Evolutionary conservation across 2,888 invertebrate genomes (phyloP).

Genomic region (Parnassius apollo): DNA sequence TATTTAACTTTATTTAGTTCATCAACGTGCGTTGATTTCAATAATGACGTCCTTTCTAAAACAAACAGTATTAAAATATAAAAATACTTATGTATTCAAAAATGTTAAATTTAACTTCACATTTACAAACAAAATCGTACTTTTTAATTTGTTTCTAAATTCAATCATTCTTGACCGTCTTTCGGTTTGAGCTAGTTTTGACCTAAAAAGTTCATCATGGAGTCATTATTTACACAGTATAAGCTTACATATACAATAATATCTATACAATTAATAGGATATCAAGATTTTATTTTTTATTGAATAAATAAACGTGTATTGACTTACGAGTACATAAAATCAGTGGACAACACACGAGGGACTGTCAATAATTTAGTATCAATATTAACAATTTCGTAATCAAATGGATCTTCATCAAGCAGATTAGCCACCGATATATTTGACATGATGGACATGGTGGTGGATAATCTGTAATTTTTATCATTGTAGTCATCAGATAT

Average conservation of each 20-base stretch:
- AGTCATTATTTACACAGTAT: too few species aligned
- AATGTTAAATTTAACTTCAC: background rate
- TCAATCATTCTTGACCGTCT: conserved; percentile 16
- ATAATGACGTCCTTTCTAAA: conserved; percentile 37
- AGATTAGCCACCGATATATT: conserved; percentile 39
- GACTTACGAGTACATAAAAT: conserved; percentile 35
- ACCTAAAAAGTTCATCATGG: conserved; percentile 4
- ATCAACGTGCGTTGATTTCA: conserved; percentile 28
- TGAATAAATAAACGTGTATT: too few species aligned
- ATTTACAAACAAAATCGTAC: conserved; percentile 1
- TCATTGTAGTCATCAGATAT: conserved; percentile 53
- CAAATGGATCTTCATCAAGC: conserved; percentile 67
- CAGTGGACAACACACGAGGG: conserved; percentile 39
- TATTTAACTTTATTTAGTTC: conserved; percentile 34
- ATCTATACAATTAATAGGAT: too few species aligned
- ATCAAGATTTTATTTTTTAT: too few species aligned
- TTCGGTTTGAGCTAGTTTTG: conserved; percentile 4
- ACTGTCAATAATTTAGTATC: conserved; percentile 50
- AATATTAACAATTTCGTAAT: conserved; percentile 72
- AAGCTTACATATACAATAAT: too few species aligned
- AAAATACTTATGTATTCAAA: background rate
- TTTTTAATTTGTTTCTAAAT: conserved; percentile 21
- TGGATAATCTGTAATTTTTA: conserved; percentile 34
- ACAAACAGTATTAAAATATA: conserved; percentile 10
- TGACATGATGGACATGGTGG: conserved; percentile 34